A percentile compares a stretch with the other conserved stretches of the same genome.
phyloP scores from a whole-genome alignment of 2,797 vertebrate species.

The Nyctalus aviator region DNA sequence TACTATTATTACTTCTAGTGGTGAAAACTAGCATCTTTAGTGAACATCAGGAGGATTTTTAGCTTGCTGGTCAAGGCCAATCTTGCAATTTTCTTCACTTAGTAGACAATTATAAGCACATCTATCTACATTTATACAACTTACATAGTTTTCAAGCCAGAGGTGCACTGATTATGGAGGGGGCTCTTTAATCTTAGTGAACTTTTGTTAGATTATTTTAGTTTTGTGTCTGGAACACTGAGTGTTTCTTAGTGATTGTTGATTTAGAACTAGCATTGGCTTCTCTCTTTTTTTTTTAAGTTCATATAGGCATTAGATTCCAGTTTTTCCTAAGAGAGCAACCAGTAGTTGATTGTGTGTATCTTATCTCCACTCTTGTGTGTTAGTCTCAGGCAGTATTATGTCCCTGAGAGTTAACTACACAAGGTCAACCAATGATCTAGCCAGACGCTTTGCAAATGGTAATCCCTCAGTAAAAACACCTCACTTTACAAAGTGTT shows the following conservation, averaged over 20 bases:
- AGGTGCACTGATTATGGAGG: not conserved
- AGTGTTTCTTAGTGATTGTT: not conserved
- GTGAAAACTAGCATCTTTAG: not conserved
- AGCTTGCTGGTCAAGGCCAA: not conserved
- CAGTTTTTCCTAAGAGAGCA: not conserved
- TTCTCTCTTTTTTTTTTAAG: not conserved
- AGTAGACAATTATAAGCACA: not conserved
- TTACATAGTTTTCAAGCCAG: not conserved
- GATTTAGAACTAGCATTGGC: not conserved
- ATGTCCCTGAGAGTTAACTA: constrained; percentile 14
- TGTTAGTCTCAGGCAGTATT: not conserved
- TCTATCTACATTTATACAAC: not conserved
- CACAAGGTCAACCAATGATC: not conserved
- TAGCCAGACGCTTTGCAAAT: constrained; percentile 34
- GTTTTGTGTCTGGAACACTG: not conserved
- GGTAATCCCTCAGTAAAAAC: not conserved
- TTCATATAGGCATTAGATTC: not conserved
- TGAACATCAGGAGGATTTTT: not conserved
- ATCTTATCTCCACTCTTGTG: not conserved
- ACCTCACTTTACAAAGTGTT: not conserved
- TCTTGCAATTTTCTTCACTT: not conserved
- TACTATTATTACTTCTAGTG: not conserved
- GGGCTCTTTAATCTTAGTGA: not conserved
- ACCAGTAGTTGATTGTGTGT: not conserved
- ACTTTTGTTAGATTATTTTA: constrained; percentile 8